A percentile compares a stretch with the other conserved stretches of the same genome.
phyloP scores from a whole-genome alignment of 2,888 invertebrate genomes.

The Chloromyia formosa region DNA sequence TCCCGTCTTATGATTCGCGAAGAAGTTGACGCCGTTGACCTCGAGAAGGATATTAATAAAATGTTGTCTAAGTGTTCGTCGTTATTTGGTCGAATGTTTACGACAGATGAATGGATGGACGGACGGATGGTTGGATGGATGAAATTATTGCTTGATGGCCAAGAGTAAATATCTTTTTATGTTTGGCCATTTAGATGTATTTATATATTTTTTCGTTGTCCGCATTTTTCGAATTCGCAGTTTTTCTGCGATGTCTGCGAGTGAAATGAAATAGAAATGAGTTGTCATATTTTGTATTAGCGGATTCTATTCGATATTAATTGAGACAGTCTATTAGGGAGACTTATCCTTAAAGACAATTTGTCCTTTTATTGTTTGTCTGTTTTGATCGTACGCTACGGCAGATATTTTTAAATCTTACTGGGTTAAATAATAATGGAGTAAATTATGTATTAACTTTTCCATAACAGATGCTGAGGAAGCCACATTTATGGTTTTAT shows the following conservation, averaged over 20 bases:
- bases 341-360: too few species aligned
- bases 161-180: constrained; percentile 26
- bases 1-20: neutral
- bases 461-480: too few species aligned
- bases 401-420: too few species aligned
- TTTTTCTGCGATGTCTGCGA: constrained; percentile 10
- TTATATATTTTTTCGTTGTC: neutral
- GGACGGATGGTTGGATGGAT: constrained; percentile 11
- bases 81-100: constrained; percentile 23
- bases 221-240: neutral
- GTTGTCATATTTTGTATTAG: constrained; percentile 14
- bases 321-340: constrained; percentile 6
- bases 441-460: too few species aligned
- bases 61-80: constrained; percentile 14
- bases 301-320: constrained; percentile 13
- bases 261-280: constrained; percentile 30
- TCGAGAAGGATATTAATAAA: constrained; percentile 33
- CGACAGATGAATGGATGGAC: constrained; percentile 15
- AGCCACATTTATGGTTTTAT: too few species aligned
- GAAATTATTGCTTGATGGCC: constrained; percentile 37
- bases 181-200: neutral
- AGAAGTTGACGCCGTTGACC: constrained; percentile 12
- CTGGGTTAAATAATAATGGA: too few species aligned
- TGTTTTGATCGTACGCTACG: too few species aligned
- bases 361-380: too few species aligned